phyloP scores from a whole-genome alignment of 2,888 invertebrate species.

The Augochlorella aurata region DNA sequence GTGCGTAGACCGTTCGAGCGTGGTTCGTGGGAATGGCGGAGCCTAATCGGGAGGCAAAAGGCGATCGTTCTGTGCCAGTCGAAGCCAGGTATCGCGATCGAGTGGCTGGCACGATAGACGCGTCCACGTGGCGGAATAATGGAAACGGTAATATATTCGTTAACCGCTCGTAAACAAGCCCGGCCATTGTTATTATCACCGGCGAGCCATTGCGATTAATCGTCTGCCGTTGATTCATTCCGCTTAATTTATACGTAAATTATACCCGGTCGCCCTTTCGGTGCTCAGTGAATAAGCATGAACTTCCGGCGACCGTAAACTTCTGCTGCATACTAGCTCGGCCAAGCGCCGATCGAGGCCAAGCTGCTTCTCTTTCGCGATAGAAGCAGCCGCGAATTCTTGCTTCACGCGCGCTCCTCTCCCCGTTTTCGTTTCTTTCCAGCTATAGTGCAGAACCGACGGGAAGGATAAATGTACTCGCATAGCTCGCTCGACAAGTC shows the following conservation, averaged over 20 bases:
- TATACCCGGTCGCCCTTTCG: constrained; percentile 78
- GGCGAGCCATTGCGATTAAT: constrained; percentile 76
- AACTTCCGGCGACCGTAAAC: constrained; percentile 77
- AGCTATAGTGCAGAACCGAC: background rate
- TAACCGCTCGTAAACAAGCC: constrained; percentile 75
- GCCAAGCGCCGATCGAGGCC: constrained; percentile 9
- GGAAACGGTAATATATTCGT: constrained; percentile 78
- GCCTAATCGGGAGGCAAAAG: background rate
- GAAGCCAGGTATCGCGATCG: constrained; percentile 56
- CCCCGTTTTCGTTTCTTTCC: background rate
- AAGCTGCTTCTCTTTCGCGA: constrained; percentile 8
- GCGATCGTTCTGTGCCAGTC: constrained; percentile 59
- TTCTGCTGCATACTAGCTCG: constrained; percentile 58
- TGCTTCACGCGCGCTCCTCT: background rate
- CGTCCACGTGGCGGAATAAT: constrained; percentile 78
- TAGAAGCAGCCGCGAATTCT: background rate
- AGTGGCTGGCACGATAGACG: constrained; percentile 57
- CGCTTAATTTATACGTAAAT: constrained; percentile 79
- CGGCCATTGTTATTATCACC: constrained; percentile 74
- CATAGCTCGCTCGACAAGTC: too few relatives aligned
- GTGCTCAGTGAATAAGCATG: constrained; percentile 79
- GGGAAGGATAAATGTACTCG: too few relatives aligned
- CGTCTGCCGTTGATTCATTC: constrained; percentile 79
- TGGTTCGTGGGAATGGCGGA: background rate
- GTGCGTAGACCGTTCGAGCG: background rate